Evolutionary conservation across 2,797 vertebrate species (phyloP).

Genomic region (Gephyroberyx darwinii): DNA sequence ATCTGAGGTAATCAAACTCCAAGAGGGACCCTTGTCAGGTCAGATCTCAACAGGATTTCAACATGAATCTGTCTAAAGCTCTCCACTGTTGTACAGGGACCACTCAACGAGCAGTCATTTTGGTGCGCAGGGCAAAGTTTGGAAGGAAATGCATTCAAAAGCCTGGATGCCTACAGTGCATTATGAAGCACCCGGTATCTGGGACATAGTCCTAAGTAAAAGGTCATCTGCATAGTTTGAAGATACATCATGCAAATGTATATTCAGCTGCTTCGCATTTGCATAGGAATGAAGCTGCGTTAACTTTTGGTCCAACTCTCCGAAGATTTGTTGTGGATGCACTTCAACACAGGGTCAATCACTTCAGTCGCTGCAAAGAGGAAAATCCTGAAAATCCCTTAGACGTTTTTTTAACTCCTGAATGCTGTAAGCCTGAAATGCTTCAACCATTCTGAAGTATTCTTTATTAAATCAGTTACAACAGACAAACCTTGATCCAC

Average conservation of each 20-base stretch:
- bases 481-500: background rate
- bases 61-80: constrained; percentile 53
- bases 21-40: constrained; percentile 65
- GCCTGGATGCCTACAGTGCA: constrained; percentile 37
- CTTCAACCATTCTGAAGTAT: no score
- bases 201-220: constrained; percentile 54
- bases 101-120: constrained; percentile 38
- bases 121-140: constrained; percentile 41
- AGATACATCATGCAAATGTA: constrained; percentile 57
- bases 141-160: constrained; percentile 41
- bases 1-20: constrained; percentile 66
- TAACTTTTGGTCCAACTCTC: constrained; percentile 5
- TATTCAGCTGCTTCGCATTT: constrained; percentile 39
- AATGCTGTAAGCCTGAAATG: no score
- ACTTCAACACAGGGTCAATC: background rate
- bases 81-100: constrained; percentile 45
- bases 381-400: no score
- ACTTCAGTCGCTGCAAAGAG: background rate
- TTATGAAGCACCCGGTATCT: constrained; percentile 55
- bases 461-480: background rate
- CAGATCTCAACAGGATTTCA: constrained; percentile 65
- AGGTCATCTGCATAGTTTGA: constrained; percentile 60
- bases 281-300: constrained; percentile 33
- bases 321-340: constrained; percentile 2
- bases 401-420: no score